phyloP scores from a whole-genome alignment of 2,797 vertebrate genomes.

The Lophius americanus region DNA sequence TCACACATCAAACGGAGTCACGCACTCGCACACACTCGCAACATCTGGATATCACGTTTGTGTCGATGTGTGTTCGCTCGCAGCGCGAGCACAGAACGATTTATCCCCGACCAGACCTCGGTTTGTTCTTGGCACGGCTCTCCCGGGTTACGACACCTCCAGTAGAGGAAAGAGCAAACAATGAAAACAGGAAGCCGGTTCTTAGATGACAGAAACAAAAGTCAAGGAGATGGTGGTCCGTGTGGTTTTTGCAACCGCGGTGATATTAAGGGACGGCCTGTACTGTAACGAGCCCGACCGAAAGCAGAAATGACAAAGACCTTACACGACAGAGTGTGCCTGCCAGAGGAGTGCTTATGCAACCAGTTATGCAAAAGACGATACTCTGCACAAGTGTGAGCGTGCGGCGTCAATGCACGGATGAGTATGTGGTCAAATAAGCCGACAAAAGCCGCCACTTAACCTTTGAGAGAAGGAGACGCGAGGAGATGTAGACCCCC shows the following conservation, averaged over 20 bases:
- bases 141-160: constrained; percentile 73
- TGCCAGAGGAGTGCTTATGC: constrained; percentile 72
- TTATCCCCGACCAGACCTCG: constrained; percentile 63
- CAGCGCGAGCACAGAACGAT: constrained; percentile 58
- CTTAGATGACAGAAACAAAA: constrained; percentile 75
- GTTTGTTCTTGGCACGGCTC: constrained; percentile 71
- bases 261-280: constrained; percentile 78
- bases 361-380: constrained; percentile 76
- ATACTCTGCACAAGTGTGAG: constrained; percentile 46
- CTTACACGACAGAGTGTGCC: constrained; percentile 65
- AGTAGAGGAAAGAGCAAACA: constrained; percentile 63
- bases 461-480: constrained; percentile 69
- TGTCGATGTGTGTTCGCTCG: constrained; percentile 44
- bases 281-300: constrained; percentile 72
- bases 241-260: constrained; percentile 77
- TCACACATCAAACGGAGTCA: constrained; percentile 65
- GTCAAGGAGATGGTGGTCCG: constrained; percentile 54
- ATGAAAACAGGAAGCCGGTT: constrained; percentile 85
- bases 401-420: constrained; percentile 66
- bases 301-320: constrained; percentile 73
- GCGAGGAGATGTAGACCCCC: constrained; percentile 53
- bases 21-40: constrained; percentile 24
- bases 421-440: constrained; percentile 73
- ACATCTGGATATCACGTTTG: constrained; percentile 69
- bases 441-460: constrained; percentile 66